Percentiles rank a stretch among this genome's conserved stretches.
Conservation (phyloP, 2,888 invertebrate species). For the Nomada goodeniana region DNA sequence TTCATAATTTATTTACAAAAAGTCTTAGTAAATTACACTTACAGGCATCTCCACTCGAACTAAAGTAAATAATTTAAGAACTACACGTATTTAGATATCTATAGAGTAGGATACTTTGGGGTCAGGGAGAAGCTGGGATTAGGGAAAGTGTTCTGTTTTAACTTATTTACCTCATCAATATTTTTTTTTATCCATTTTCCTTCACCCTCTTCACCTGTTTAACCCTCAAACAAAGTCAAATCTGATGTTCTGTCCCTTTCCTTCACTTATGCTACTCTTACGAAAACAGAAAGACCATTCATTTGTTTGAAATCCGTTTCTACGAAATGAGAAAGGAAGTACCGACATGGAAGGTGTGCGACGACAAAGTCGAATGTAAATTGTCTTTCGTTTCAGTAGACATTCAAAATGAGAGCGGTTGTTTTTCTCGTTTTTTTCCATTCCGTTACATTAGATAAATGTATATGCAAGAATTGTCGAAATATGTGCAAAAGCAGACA, state of each 20-base stretch:
- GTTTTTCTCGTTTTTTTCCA: conserved; percentile 18
- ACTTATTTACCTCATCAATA: conserved; percentile 59
- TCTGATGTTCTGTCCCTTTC: conserved; percentile 28
- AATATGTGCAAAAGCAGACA: conserved; percentile 73
- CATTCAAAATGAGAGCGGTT: conserved; percentile 57
- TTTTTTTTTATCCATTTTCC: conserved; percentile 43
- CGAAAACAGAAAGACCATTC: conserved; percentile 47
- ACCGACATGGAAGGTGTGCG: conserved; percentile 72
- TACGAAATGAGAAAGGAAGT: conserved; percentile 65
- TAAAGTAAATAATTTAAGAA: conserved; percentile 84
- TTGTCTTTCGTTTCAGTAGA: conserved; percentile 41
- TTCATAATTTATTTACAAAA: conserved; percentile 84
- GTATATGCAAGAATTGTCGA: conserved; percentile 74
- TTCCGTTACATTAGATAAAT: conserved; percentile 70
- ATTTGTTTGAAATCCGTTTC: conserved; percentile 49
- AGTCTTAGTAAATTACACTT: conserved; percentile 84
- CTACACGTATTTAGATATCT: conserved; percentile 84
- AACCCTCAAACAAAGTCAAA: conserved; percentile 52
- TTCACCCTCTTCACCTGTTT: conserved; percentile 51
- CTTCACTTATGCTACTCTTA: conserved; percentile 33
- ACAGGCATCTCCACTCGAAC: conserved; percentile 84
- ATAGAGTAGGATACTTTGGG: conserved; percentile 83
- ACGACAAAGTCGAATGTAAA: conserved; percentile 61
- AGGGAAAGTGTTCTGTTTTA: conserved; percentile 77
- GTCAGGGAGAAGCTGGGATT: conserved; percentile 80